Percentiles rank a stretch among this genome's conserved stretches.
phyloP scores from a whole-genome alignment of 2,797 vertebrate genomes.

The Sebastes jordani region DNA sequence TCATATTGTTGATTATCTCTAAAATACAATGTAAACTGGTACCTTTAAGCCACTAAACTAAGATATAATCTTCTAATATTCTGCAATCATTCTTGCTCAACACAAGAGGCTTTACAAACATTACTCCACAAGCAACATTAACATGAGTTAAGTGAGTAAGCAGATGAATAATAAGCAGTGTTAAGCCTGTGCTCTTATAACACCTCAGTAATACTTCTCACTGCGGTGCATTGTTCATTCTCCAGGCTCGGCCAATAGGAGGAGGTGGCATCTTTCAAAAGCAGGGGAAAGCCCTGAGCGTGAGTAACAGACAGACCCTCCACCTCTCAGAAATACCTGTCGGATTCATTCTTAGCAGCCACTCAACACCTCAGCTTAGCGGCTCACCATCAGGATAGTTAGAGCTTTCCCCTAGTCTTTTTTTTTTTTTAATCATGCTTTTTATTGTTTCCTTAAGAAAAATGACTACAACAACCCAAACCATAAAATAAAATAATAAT shows the following conservation, averaged over 20 bases:
- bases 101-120: constrained; percentile 38
- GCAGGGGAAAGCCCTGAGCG: constrained; percentile 45
- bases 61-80: constrained; percentile 56
- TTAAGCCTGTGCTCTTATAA: constrained; percentile 24
- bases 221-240: constrained; percentile 30
- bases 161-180: constrained; percentile 14
- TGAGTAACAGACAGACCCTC: constrained; percentile 23
- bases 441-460: too few species aligned
- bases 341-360: constrained; percentile 27
- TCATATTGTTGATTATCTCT: constrained; percentile 27
- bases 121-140: constrained; percentile 11
- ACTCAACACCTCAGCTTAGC: constrained; percentile 38
- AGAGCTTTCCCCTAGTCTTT: constrained; percentile 3
- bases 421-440: too few species aligned
- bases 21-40: constrained; percentile 41
- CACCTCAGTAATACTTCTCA: constrained; percentile 10
- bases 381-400: constrained; percentile 3
- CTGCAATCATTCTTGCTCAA: constrained; percentile 3
- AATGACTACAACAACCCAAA: too few species aligned
- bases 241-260: constrained; percentile 46
- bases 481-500: too few species aligned
- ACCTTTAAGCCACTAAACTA: constrained; percentile 45
- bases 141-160: constrained; percentile 21
- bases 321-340: constrained; percentile 46
- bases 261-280: constrained; percentile 64